A percentile compares a stretch with the other conserved stretches of the same genome.
Evolutionary conservation across 2,113 vertebrate genomes (phyloP).

Genomic region (Kryptolebias marmoratus): DNA sequence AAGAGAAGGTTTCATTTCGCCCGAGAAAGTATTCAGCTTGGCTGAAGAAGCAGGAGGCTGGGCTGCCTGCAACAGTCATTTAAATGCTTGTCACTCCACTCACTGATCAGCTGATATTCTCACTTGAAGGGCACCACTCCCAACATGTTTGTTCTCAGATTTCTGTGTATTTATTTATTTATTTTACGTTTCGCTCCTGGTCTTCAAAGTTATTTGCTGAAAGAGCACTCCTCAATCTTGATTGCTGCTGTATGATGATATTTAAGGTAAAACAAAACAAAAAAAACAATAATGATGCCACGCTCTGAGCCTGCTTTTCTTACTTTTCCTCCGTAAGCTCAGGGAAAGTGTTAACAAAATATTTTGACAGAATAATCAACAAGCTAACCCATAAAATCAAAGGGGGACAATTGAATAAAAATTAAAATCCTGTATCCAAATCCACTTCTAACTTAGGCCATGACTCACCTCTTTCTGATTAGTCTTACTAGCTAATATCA

Average conservation of each 20-base stretch:
- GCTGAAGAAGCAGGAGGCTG: constrained; percentile 13
- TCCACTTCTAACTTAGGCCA: background rate
- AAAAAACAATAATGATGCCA: background rate
- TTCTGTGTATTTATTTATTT: constrained; percentile 11
- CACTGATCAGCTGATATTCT: constrained; percentile 51
- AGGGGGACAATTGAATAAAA: no score
- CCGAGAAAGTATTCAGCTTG: background rate
- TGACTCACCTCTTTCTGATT: background rate
- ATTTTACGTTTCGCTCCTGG: background rate
- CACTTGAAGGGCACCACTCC: constrained; percentile 55
- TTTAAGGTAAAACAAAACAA: background rate
- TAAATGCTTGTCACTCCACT: constrained; percentile 36
- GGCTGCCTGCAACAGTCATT: constrained; percentile 28
- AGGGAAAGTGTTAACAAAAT: background rate
- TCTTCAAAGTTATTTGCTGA: background rate
- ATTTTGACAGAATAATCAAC: background rate
- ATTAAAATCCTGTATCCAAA: no score
- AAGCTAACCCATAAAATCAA: background rate
- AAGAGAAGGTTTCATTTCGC: constrained; percentile 1
- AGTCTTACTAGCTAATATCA: no score
- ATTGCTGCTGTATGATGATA: background rate
- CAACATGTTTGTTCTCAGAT: constrained; percentile 16
- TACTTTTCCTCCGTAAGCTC: background rate
- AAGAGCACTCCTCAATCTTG: constrained; percentile 1
- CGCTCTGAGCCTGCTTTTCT: background rate